Percentiles rank a stretch among this genome's conserved stretches.
phyloP scores from a whole-genome alignment of 2,797 vertebrate genomes.

The Gymnocypris eckloni region DNA sequence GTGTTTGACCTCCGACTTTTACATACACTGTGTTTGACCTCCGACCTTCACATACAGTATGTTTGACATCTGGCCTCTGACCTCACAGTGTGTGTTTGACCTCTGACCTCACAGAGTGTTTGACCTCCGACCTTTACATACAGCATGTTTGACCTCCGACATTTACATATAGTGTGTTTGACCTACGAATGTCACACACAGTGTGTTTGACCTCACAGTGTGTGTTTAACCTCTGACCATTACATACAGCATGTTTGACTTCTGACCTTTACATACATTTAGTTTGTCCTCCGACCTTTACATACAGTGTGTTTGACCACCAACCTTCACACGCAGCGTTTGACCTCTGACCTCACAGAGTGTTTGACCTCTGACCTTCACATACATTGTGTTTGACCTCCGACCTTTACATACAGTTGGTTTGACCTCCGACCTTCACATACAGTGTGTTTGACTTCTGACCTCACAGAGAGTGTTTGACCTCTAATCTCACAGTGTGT shows the following conservation, averaged over 20 bases:
- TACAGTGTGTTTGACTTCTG: not conserved
- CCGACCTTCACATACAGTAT: not conserved
- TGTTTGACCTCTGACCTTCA: not conserved
- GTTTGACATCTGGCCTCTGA: too few relatives aligned
- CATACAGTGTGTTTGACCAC: not conserved
- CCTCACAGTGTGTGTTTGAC: not conserved
- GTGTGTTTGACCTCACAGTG: not conserved
- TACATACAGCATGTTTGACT: not conserved
- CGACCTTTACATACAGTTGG: too few relatives aligned
- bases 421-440: not conserved
- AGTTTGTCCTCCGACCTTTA: too few relatives aligned
- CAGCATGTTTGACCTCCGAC: not conserved
- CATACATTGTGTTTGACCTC: too few relatives aligned
- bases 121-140: too few relatives aligned
- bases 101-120: not conserved
- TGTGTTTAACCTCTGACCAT: too few relatives aligned
- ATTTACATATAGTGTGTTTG: not conserved
- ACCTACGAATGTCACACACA: not conserved
- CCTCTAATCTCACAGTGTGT: not conserved
- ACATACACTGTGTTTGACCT: too few relatives aligned
- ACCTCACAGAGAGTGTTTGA: not conserved
- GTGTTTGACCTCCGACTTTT: not conserved
- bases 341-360: not conserved
- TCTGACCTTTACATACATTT: not conserved
- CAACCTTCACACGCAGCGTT: not conserved